Percentiles rank a stretch among this genome's conserved stretches.
Conservation (phyloP, 2,888 invertebrate genomes). For the Xylocampa areola region DNA sequence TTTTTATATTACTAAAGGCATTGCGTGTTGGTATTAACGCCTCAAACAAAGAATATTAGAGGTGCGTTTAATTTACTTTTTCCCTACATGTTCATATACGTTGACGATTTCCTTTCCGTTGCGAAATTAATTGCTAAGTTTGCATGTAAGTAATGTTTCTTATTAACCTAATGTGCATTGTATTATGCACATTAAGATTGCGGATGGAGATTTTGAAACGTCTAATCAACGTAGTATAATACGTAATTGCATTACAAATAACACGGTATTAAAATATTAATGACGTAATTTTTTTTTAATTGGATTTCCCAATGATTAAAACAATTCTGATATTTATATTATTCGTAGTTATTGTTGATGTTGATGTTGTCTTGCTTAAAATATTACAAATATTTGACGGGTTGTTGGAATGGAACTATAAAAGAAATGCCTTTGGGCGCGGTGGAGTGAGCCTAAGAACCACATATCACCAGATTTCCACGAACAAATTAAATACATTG, state of each 20-base stretch:
- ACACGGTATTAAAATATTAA: conserved; percentile 22
- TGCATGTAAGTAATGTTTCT: conserved; percentile 52
- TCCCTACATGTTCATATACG: conserved; percentile 62
- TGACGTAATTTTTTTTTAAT: neutral
- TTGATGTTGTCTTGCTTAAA: too few relatives aligned
- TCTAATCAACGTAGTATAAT: conserved; percentile 28
- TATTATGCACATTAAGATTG: conserved; percentile 43
- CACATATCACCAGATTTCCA: too few relatives aligned
- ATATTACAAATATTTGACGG: too few relatives aligned
- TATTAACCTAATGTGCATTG: conserved; percentile 48
- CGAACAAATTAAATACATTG: too few relatives aligned
- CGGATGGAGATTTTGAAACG: conserved; percentile 37
- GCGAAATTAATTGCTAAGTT: conserved; percentile 65
- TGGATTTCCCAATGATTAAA: neutral
- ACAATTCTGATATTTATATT: neutral
- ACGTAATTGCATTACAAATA: conserved; percentile 21
- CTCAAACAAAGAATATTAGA: conserved; percentile 58
- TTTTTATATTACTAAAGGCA: conserved; percentile 58
- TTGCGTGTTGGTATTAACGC: conserved; percentile 67
- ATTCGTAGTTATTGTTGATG: conserved; percentile 19
- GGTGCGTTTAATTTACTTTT: conserved; percentile 66
- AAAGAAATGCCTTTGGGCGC: too few relatives aligned
- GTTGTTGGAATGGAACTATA: too few relatives aligned
- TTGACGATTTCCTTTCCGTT: conserved; percentile 71
- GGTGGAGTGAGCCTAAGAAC: too few relatives aligned